A percentile compares a stretch with the other conserved stretches of the same genome.
These are phyloP conservation scores for Ciona savignyi DNA, from an alignment of 23 tunicate species.

Conservation along the genomic window DNA sequence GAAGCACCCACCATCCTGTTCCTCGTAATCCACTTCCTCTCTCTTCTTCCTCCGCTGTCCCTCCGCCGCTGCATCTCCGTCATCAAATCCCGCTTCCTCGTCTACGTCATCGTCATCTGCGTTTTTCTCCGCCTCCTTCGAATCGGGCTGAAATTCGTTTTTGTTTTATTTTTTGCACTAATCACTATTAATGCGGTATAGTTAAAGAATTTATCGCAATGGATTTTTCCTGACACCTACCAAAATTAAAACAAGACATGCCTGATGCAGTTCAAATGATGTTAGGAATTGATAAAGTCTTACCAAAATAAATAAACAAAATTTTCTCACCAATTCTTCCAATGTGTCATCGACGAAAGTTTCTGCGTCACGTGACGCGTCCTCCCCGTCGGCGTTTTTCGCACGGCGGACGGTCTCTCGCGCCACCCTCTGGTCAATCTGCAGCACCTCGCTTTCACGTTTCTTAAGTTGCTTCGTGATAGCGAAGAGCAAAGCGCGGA, in stretches of 20 bases:
- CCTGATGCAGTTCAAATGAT: too few species aligned
- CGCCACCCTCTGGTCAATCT: slow-evolving; percentile 20
- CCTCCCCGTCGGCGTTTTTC: neutral
- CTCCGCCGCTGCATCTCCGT: slow-evolving; percentile 18
- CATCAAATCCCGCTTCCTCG: slow-evolving; percentile 10
- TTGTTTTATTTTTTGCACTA: too few species aligned
- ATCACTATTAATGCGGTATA: too few species aligned
- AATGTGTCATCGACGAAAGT: neutral
- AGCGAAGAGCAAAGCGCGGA: slow-evolving; percentile 14
- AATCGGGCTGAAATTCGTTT: neutral
- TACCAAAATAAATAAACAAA: too few species aligned
- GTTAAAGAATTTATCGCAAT: too few species aligned
- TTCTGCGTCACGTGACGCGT: neutral
- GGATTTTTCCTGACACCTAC: too few species aligned
- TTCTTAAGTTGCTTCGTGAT: slow-evolving; percentile 19
- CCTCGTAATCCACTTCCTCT: slow-evolving; percentile 43
- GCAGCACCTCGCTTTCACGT: slow-evolving; percentile 17
- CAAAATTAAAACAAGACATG: too few species aligned
- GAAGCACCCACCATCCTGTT: slow-evolving; percentile 26
- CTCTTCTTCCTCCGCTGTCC: slow-evolving; percentile 2
- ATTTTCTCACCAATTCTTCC: neutral
- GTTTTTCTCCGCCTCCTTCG: neutral
- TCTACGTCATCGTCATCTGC: slow-evolving; percentile 14
- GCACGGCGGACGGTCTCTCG: neutral
- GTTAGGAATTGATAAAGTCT: too few species aligned